Base-by-base conservation (phyloP, 2,113 vertebrate genomes). In the Dromaius novaehollandiae region DNA sequence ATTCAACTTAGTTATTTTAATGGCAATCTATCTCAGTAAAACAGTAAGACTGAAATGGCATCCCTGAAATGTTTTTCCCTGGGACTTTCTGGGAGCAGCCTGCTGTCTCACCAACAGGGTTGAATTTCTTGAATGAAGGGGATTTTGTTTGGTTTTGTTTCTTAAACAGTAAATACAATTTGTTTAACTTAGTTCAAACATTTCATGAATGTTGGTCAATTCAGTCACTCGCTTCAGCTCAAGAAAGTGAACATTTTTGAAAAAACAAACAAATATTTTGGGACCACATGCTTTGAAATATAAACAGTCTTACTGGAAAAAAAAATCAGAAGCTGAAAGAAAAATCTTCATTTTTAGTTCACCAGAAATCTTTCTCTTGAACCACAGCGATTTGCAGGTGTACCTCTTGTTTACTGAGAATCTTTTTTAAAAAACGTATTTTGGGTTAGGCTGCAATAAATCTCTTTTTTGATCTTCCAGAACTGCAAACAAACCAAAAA, bases 401-500 rank as follows among this genome's bases (percentile, higher is more conserved):
- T 85, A 70, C 9, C 28, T 86, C 83, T 89, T 85, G 32, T 74
- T 94, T 88, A 20, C 58, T 90, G 58, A 88, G 34, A 64, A 13
- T 25, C 1, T 38, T 84, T 83, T 89, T 85, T 12, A 4, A 74
- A 89, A 80, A 50, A 58, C 6, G 5, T 70, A 18, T 24, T 96
- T 93, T 91, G 75, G 66, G 61, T 93, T 88, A 66, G 70, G 22
- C 70, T 82, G 75, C 79, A 91, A 79, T 93, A 79, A 89, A 32
- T 89, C 70, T 58, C 56, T 76, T 82, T 82, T 79, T 84, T 69
- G 82, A 96, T 94, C 87, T 94, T 89, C 34, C 93, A 89, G 48
- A 85, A 44, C 82, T 66, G 40, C 38, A 79, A 85, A 73, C 36
- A 90, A 89, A 51, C 12, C 69, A 82, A 89, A 42, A 32, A 60